A percentile compares a stretch with the other conserved stretches of the same genome.
phyloP scores from a whole-genome alignment of 2,113 vertebrate species.

The Porphyrio hochstetteri region DNA sequence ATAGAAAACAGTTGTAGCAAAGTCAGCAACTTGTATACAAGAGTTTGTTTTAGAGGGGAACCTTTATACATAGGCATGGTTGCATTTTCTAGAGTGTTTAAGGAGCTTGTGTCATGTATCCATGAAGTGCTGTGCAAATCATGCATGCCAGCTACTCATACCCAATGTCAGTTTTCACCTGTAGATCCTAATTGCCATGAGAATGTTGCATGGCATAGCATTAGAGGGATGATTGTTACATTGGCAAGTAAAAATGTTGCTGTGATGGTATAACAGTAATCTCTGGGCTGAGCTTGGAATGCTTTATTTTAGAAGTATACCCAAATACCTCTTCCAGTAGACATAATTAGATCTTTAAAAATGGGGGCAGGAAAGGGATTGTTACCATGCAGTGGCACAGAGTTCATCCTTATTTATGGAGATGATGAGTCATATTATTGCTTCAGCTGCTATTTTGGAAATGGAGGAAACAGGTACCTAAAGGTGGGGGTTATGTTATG shows the following conservation, averaged over 20 bases:
- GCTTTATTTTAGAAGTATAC: background rate
- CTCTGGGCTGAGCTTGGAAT: background rate
- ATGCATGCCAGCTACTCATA: background rate
- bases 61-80: background rate
- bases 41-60: background rate
- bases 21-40: background rate
- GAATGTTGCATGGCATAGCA: accelerated
- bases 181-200: background rate
- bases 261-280: background rate
- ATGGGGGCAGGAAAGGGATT: background rate
- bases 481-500: background rate
- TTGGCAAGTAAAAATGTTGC: background rate
- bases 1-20: background rate
- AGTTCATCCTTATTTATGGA: background rate
- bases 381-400: background rate
- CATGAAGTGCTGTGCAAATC: background rate
- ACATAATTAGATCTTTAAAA: background rate
- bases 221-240: background rate
- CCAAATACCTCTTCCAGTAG: background rate
- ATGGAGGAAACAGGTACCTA: background rate
- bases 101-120: background rate
- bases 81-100: background rate
- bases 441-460: background rate
- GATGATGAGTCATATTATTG: background rate
- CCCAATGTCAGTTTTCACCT: background rate